Conservation (phyloP, 2,113 vertebrate species). For the Oenanthe oenanthe region DNA sequence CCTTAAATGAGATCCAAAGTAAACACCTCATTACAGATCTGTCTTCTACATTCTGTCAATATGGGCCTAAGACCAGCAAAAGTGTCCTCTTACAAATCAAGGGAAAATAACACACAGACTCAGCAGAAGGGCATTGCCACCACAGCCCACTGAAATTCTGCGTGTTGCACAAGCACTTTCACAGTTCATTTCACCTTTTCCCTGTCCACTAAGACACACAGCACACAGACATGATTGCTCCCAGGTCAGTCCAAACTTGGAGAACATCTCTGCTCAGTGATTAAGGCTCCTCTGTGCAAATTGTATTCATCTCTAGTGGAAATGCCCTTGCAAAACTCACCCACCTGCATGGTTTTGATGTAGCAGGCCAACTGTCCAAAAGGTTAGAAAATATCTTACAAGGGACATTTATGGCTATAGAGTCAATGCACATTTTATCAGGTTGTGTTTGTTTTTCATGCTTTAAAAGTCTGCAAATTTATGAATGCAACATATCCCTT, state of each 20-base stretch:
- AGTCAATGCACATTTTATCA: neutral
- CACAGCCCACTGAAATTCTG: slow-evolving; percentile 22
- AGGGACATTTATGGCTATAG: neutral
- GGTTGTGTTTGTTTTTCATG: neutral
- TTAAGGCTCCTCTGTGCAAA: neutral
- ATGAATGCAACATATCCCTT: neutral
- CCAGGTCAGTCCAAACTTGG: neutral
- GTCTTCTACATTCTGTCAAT: neutral
- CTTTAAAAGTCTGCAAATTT: neutral
- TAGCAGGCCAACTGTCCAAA: neutral
- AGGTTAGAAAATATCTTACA: neutral
- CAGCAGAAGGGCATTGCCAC: neutral
- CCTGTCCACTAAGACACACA: neutral
- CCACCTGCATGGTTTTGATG: accelerated
- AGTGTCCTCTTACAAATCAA: slow-evolving; percentile 27
- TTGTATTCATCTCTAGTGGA: neutral
- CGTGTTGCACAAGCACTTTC: neutral
- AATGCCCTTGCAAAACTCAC: neutral
- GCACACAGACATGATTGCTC: neutral
- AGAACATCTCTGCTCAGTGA: neutral
- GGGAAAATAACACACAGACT: neutral
- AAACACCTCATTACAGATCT: neutral
- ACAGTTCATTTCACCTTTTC: slow-evolving; percentile 27
- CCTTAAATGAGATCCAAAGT: neutral
- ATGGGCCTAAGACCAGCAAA: neutral